These are phyloP conservation scores for Cantharis nigra DNA, from an alignment of 2,888 invertebrate species.

Conservation along the genomic window DNA sequence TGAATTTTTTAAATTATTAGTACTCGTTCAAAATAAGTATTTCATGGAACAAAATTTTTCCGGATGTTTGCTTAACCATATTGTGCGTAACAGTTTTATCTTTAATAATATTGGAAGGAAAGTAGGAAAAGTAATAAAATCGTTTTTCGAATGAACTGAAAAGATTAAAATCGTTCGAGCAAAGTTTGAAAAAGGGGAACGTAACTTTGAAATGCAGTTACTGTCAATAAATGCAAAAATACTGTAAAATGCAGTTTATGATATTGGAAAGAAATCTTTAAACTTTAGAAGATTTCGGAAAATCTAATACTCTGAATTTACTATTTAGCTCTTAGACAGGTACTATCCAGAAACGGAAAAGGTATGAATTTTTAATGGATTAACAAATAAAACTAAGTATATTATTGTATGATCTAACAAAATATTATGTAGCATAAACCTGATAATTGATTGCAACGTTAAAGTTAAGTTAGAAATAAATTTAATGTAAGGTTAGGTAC, in stretches of 20 bases:
- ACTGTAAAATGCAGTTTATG: not conserved
- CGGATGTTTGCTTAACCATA: not conserved
- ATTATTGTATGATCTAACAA: too few species aligned
- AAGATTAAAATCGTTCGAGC: not conserved
- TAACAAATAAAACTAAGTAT: too few species aligned
- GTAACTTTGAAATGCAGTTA: not conserved
- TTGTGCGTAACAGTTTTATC: not conserved
- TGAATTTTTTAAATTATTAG: not conserved
- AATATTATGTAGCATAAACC: not conserved
- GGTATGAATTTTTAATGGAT: too few species aligned
- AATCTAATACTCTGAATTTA: not conserved
- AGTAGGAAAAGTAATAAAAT: not conserved
- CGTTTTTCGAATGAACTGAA: not conserved
- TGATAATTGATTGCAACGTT: not conserved
- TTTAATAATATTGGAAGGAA: not conserved
- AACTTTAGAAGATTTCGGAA: not conserved
- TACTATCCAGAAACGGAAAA: too few species aligned
- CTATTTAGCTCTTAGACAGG: not conserved
- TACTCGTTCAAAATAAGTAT: not conserved
- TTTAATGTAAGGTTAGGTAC: not conserved
- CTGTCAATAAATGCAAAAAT: not conserved
- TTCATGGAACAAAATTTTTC: not conserved
- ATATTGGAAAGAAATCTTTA: not conserved
- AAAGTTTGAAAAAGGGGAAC: not conserved
- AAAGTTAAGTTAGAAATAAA: not conserved